Percentiles rank a stretch among this genome's conserved stretches.
Evolutionary conservation across 2,113 vertebrate genomes (phyloP).

Genomic region (Bombycilla garrulus): DNA sequence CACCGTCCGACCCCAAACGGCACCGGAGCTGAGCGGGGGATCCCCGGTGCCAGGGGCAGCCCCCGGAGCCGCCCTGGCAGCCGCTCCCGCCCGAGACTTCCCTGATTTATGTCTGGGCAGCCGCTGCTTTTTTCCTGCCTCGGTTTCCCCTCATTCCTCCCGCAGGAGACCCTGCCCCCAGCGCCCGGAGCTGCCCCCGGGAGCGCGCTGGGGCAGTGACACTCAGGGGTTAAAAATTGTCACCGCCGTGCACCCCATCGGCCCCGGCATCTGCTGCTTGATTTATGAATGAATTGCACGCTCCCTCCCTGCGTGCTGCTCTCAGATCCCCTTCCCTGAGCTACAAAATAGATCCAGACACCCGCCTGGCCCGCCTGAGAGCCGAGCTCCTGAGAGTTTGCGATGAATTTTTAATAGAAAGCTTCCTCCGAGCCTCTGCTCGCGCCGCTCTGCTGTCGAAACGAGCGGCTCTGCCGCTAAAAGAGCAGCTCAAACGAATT

Average conservation of each 20-base stretch:
- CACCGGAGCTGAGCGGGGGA: not conserved
- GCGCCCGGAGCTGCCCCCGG: not conserved
- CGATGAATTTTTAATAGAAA: slow-evolving; percentile 71
- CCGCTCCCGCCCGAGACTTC: not conserved
- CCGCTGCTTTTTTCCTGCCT: not conserved
- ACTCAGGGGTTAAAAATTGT: slow-evolving; percentile 50
- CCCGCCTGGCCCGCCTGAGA: slow-evolving; percentile 1
- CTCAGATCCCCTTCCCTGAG: slow-evolving; percentile 43
- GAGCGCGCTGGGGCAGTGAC: not conserved
- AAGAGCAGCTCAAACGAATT: slow-evolving; percentile 56
- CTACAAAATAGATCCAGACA: slow-evolving; percentile 51
- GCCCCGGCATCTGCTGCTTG: slow-evolving; percentile 27
- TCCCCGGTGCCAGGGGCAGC: not conserved
- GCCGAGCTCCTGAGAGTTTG: slow-evolving; percentile 36
- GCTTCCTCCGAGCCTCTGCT: slow-evolving; percentile 49
- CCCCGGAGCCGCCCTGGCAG: not conserved
- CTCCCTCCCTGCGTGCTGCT: slow-evolving; percentile 46
- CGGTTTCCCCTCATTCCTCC: not conserved
- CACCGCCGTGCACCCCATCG: not conserved
- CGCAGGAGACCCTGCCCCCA: not conserved
- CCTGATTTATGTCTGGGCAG: not conserved
- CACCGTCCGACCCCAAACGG: not conserved
- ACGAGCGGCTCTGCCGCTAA: not conserved
- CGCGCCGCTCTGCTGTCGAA: not conserved
- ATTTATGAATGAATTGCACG: slow-evolving; percentile 44